Evolutionary conservation across 2,113 vertebrate genomes (phyloP).

Genomic region (Corapipo altera): DNA sequence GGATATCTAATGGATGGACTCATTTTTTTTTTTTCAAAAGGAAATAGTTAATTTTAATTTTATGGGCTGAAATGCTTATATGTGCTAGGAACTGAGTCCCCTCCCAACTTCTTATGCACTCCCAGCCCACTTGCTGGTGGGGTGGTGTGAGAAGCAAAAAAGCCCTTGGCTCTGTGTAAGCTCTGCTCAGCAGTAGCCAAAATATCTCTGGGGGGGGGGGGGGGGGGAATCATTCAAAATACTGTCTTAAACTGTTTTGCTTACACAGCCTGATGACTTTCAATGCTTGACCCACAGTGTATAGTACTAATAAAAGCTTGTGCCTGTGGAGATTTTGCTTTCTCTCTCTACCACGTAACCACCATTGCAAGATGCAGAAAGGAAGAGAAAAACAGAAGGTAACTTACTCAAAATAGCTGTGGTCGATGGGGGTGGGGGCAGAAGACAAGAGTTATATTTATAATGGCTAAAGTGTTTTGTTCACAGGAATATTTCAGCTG

Average conservation of each 20-base stretch:
- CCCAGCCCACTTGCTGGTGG: fast-evolving
- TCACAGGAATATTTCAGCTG: not conserved
- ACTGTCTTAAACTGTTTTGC: not conserved
- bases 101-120: not conserved
- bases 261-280: not conserved
- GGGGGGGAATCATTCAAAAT: too few species aligned
- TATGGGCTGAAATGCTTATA: not conserved
- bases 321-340: not conserved
- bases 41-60: not conserved
- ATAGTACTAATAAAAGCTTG: not conserved
- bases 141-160: not conserved
- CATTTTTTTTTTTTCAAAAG: not conserved
- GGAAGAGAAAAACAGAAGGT: not conserved
- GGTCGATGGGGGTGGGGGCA: not conserved
- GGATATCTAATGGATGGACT: not conserved
- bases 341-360: not conserved
- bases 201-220: not conserved
- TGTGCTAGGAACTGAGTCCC: not conserved
- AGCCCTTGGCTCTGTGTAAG: not conserved
- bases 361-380: not conserved
- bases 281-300: not conserved
- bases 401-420: not conserved
- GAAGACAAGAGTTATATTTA: not conserved
- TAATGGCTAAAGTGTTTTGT: not conserved
- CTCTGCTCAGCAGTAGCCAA: not conserved